A percentile compares a stretch with the other conserved stretches of the same genome.
Conservation (phyloP, 2,888 invertebrate species). For the Chrysolina haemoptera region DNA sequence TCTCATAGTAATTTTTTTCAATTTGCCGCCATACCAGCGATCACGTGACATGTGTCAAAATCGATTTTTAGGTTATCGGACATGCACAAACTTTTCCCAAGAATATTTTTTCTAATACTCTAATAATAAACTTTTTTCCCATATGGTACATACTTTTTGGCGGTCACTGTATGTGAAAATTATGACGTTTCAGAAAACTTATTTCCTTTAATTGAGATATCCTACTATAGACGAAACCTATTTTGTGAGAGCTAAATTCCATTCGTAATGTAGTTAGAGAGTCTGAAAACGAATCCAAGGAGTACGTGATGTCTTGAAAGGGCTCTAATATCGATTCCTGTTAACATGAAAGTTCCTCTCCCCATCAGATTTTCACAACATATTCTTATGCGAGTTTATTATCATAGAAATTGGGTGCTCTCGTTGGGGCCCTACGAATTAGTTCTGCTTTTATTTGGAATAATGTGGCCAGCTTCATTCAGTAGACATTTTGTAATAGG, state of each 20-base stretch:
- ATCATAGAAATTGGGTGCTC: constrained; percentile 17
- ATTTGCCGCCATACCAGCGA: too few species aligned
- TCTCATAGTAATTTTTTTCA: too few species aligned
- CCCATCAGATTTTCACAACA: constrained; percentile 47
- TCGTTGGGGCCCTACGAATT: constrained; percentile 7
- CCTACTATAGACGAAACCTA: constrained; percentile 30
- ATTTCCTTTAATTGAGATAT: constrained; percentile 26
- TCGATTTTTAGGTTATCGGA: too few species aligned
- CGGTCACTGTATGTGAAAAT: neutral
- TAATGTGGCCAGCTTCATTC: neutral
- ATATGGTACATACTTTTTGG: too few species aligned
- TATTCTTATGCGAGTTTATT: constrained; percentile 32
- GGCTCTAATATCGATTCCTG: constrained; percentile 67
- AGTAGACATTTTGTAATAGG: neutral
- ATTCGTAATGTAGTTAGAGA: constrained; percentile 49
- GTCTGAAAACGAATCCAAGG: constrained; percentile 55
- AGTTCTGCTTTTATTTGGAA: constrained; percentile 1
- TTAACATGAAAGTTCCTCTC: constrained; percentile 53
- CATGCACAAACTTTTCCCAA: too few species aligned
- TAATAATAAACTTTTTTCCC: too few species aligned
- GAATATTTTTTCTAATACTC: too few species aligned
- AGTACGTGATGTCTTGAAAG: constrained; percentile 66
- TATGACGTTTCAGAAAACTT: neutral
- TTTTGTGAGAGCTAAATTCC: constrained; percentile 30
- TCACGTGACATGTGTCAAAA: too few species aligned